These are phyloP conservation scores for Odontophorus gujanensis DNA, from an alignment of 2,113 vertebrate genomes.

Conservation along the genomic window DNA sequence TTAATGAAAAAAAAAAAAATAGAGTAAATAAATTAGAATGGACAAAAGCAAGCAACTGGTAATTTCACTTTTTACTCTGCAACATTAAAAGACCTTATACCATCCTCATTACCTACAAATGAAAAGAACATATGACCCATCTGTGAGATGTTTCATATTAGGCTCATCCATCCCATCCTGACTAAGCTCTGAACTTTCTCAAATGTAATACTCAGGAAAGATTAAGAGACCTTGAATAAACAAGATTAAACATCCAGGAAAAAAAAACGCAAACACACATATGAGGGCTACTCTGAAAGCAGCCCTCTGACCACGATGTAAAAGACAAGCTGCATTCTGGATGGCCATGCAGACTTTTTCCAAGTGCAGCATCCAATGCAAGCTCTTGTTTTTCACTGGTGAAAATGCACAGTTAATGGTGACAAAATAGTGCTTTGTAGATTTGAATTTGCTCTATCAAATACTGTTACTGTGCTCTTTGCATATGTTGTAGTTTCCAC, in stretches of 20 bases:
- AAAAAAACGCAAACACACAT: background rate
- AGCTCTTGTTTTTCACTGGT: too few relatives aligned
- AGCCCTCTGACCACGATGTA: too few relatives aligned
- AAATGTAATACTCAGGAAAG: background rate
- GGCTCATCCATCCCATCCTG: background rate
- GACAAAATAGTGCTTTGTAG: too few relatives aligned
- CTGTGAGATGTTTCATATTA: background rate
- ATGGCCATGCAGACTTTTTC: too few relatives aligned
- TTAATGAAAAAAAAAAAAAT: background rate
- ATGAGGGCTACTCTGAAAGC: too few relatives aligned
- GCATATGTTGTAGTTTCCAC: too few relatives aligned
- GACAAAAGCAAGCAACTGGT: background rate
- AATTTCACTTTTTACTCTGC: background rate
- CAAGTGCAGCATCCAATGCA: too few relatives aligned
- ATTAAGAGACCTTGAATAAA: constrained; percentile 28
- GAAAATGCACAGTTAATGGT: too few relatives aligned
- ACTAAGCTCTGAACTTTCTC: constrained; percentile 7
- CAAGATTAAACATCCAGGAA: constrained; percentile 1
- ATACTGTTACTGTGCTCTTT: too few relatives aligned
- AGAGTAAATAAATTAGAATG: background rate
- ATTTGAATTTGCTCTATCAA: too few relatives aligned
- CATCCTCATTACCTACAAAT: background rate
- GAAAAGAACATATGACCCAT: background rate
- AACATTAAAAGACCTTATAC: background rate
- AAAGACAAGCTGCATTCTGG: too few relatives aligned